Evolutionary conservation across 1,140 invertebrate species (phyloP).

Genomic region (Drosophila azteca): DNA sequence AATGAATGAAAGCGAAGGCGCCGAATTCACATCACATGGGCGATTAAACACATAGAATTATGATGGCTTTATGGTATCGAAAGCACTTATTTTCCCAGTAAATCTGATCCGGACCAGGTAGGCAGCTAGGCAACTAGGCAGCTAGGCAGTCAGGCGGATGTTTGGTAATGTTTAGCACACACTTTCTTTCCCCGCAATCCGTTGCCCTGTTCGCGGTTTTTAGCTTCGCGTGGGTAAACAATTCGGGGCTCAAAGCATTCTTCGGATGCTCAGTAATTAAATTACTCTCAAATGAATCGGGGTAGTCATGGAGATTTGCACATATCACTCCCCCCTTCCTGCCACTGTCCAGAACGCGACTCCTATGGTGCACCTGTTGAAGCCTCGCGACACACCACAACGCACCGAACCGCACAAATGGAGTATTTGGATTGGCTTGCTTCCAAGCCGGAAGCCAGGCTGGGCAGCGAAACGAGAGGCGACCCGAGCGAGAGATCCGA

Average conservation of each 20-base stretch:
- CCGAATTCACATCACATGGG: constrained; percentile 4
- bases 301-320: too few relatives aligned
- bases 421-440: not conserved
- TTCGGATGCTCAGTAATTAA: constrained; percentile 1
- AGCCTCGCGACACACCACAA: not conserved
- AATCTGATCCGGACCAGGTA: constrained; percentile 3
- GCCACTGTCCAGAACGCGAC: not conserved
- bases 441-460: constrained; percentile 20
- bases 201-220: too few relatives aligned
- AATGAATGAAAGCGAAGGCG: not conserved
- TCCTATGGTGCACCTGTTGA: constrained; percentile 19
- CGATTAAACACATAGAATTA: constrained; percentile 21
- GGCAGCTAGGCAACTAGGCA: too few relatives aligned
- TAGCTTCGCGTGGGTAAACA: constrained; percentile 26
- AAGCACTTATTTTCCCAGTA: constrained; percentile 3
- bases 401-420: not conserved
- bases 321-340: not conserved
- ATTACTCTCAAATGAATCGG: too few relatives aligned
- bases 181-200: not conserved
- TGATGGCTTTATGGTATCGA: constrained; percentile 10
- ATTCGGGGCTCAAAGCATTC: not conserved
- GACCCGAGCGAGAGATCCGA: not conserved
- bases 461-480: not conserved
- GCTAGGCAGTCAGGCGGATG: not conserved
- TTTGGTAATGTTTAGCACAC: constrained; percentile 20